These are phyloP conservation scores for Anthoscopus minutus DNA, from an alignment of 2,113 vertebrate species.

Conservation along the genomic window DNA sequence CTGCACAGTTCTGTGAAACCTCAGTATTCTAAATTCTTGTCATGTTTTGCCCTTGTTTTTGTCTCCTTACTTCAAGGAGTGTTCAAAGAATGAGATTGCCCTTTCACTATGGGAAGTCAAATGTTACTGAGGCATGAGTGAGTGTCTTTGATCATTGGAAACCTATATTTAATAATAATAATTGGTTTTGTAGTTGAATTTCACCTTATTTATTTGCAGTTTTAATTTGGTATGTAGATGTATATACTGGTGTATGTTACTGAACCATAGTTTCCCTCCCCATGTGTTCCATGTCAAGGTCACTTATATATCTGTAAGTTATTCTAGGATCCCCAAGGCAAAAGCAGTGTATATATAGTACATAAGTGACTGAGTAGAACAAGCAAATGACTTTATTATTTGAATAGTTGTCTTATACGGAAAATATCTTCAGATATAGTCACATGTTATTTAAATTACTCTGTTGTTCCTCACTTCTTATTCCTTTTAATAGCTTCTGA, in stretches of 20 bases:
- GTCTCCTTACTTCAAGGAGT: not conserved
- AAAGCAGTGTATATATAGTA: not conserved
- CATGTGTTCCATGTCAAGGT: not conserved
- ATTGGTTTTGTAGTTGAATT: not conserved
- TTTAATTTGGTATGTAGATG: not conserved
- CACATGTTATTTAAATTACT: not conserved
- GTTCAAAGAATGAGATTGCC: not conserved
- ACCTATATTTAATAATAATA: too few relatives aligned
- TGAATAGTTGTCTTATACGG: not conserved
- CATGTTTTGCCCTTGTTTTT: not conserved
- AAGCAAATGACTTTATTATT: not conserved
- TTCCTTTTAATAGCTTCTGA: constrained; percentile 67
- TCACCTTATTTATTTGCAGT: not conserved
- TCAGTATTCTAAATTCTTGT: not conserved
- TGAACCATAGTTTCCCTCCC: not conserved
- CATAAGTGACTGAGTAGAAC: not conserved
- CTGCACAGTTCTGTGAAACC: not conserved
- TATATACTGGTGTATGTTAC: not conserved
- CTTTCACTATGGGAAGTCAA: not conserved
- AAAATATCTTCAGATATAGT: not conserved
- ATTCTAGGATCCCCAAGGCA: not conserved
- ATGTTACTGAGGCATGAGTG: not conserved
- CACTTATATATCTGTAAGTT: not conserved
- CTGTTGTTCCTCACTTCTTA: not conserved
- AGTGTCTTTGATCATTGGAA: not conserved